Conservation (phyloP, 1,140 invertebrate species). For the Drosophila santomea region DNA sequence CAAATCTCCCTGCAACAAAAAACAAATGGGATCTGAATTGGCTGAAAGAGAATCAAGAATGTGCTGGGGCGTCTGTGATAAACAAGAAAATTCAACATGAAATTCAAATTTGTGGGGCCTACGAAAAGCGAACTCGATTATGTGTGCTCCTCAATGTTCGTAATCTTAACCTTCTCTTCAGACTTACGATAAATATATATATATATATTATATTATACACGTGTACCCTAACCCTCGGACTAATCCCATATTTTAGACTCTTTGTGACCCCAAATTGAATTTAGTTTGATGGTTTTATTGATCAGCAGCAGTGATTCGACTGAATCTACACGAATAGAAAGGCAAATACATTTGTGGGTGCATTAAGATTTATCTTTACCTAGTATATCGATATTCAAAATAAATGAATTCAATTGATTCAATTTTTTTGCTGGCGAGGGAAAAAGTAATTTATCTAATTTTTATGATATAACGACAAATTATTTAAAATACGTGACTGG, state of each 20-base stretch:
- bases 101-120: neutral
- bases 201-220: conserved; percentile 5
- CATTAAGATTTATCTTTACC: conserved; percentile 17
- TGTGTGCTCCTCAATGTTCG: conserved; percentile 10
- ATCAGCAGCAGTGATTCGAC: conserved; percentile 1
- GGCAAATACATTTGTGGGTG: neutral
- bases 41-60: neutral
- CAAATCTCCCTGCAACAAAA: neutral
- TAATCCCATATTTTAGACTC: conserved; percentile 2
- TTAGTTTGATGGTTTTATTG: conserved; percentile 25
- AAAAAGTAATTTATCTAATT: neutral
- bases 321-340: neutral
- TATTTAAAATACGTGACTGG: neutral
- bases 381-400: conserved; percentile 10
- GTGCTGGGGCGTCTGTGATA: conserved; percentile 50
- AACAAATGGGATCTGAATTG: neutral
- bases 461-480: too few relatives aligned
- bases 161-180: neutral
- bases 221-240: neutral
- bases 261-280: neutral
- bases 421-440: neutral
- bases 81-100: conserved; percentile 9
- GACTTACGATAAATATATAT: conserved; percentile 7
- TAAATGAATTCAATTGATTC: neutral
- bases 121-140: conserved; percentile 11